These are phyloP conservation scores for Pseudopipra pipra DNA, from an alignment of 2,113 vertebrate genomes.

Conservation along the genomic window DNA sequence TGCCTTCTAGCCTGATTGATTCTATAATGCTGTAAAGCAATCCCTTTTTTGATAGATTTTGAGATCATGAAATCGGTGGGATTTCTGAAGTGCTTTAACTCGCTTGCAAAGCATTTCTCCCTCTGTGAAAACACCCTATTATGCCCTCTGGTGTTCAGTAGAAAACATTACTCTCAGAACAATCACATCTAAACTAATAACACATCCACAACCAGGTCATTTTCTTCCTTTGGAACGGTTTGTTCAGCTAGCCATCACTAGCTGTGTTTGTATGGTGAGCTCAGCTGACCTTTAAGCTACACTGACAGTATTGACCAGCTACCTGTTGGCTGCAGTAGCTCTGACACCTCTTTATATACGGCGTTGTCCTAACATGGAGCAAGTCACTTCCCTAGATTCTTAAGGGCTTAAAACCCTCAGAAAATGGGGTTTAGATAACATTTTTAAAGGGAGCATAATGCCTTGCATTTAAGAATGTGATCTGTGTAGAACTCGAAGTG, in stretches of 20 bases:
- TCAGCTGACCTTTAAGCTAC: background rate
- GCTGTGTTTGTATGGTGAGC: background rate
- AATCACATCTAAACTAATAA: background rate
- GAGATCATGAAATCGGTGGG: background rate
- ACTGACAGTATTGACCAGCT: background rate
- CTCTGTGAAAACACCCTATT: conserved; percentile 4
- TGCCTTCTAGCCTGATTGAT: background rate
- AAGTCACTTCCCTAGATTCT: background rate
- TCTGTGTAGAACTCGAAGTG: background rate
- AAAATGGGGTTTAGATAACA: background rate
- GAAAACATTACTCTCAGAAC: background rate
- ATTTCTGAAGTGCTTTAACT: background rate
- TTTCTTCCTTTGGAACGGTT: background rate
- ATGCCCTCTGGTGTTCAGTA: conserved; percentile 71
- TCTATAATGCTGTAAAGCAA: background rate
- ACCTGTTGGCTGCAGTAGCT: background rate
- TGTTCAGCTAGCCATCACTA: background rate
- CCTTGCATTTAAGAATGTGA: background rate
- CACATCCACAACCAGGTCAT: background rate
- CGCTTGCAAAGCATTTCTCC: background rate
- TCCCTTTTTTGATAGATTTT: background rate
- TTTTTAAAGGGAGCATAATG: background rate
- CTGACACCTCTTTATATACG: fast-evolving
- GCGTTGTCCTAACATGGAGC: background rate
- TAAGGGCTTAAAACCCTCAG: background rate